phyloP scores from a whole-genome alignment of 2,888 invertebrate genomes.

The Dicyrtomina minuta region DNA sequence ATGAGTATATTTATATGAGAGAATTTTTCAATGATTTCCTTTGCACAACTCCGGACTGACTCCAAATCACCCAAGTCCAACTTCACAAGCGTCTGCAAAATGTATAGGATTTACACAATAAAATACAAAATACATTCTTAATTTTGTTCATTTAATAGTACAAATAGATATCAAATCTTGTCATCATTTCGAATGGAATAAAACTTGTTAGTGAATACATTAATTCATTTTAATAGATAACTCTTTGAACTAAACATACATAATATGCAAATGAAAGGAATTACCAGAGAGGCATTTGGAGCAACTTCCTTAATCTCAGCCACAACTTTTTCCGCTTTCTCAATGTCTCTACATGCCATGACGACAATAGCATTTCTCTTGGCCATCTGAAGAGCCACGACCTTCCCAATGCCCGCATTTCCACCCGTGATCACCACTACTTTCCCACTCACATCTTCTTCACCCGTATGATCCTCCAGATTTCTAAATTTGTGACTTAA shows the following conservation, averaged over 20 bases:
- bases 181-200: no score
- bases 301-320: slow-evolving; percentile 21
- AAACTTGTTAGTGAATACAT: no score
- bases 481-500: slow-evolving; percentile 18
- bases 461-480: slow-evolving; percentile 16
- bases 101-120: background rate
- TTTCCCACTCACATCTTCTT: slow-evolving; percentile 30
- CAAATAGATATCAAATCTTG: no score
- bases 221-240: no score
- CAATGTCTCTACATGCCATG: slow-evolving; percentile 80
- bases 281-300: slow-evolving; percentile 28
- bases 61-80: slow-evolving; percentile 72
- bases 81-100: slow-evolving; percentile 69
- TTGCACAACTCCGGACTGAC: slow-evolving; percentile 72
- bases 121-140: background rate
- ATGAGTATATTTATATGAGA: slow-evolving; percentile 72
- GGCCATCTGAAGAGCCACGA: slow-evolving; percentile 22
- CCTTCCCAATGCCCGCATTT: slow-evolving; percentile 33
- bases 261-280: no score
- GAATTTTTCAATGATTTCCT: slow-evolving; percentile 66
- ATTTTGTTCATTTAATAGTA: no score
- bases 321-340: slow-evolving; percentile 68
- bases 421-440: slow-evolving; percentile 35
- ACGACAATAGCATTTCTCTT: slow-evolving; percentile 67
- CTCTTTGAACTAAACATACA: no score